Conservation (phyloP, 2,113 vertebrate genomes). For the Alouatta palliata region DNA sequence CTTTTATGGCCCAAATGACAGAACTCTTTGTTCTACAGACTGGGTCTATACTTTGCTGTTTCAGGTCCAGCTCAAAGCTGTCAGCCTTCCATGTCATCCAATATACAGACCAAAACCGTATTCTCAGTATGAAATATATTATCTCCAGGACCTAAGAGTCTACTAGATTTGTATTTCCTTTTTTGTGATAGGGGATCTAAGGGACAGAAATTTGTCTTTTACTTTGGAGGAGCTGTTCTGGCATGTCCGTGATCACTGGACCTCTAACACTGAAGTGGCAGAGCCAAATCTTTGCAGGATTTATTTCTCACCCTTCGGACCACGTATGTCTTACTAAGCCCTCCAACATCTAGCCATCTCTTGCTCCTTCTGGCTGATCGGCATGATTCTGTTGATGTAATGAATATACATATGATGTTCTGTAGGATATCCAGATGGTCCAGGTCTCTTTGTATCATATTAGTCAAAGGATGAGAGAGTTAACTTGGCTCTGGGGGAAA, state of each 20-base stretch:
- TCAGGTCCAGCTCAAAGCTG: not conserved
- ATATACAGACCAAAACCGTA: not conserved
- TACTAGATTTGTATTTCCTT: not conserved
- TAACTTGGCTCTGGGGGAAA: not conserved
- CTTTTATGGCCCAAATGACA: not conserved
- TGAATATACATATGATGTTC: not conserved
- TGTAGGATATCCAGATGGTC: not conserved
- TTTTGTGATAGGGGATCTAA: not conserved
- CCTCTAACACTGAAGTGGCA: not conserved
- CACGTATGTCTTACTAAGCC: not conserved
- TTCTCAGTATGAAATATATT: not conserved
- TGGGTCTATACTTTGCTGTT: not conserved
- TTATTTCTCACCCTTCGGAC: not conserved
- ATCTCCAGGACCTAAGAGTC: not conserved
- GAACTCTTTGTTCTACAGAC: not conserved
- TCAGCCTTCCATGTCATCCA: not conserved
- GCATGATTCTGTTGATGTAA: not conserved
- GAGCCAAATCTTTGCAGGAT: not conserved
- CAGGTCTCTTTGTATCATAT: not conserved
- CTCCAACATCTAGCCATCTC: not conserved
- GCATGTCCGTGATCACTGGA: accelerated
- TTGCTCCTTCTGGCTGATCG: not conserved
- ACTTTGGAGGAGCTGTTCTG: not conserved
- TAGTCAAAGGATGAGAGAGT: not conserved
- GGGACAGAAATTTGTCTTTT: not conserved